Conservation (phyloP, 2,113 vertebrate species). For the Furnarius figulus region DNA sequence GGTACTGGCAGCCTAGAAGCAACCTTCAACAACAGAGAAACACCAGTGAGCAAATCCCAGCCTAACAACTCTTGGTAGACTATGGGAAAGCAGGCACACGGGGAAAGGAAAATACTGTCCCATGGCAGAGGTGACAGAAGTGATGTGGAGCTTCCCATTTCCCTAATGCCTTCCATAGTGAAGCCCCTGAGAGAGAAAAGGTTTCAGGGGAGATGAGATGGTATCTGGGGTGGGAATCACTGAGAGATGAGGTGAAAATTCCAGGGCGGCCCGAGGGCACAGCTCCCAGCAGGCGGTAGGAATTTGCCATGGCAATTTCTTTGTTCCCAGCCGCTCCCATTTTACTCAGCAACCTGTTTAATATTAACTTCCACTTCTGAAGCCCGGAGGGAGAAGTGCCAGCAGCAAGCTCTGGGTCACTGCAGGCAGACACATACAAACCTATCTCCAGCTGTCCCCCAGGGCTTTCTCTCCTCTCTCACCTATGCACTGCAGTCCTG, state of each 20-base stretch:
- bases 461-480: background rate
- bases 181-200: background rate
- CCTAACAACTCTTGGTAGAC: background rate
- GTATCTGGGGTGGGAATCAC: background rate
- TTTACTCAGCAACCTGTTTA: background rate
- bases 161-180: accelerated
- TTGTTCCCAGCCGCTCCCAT: background rate
- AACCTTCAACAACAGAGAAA: background rate
- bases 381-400: background rate
- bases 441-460: background rate
- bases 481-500: background rate
- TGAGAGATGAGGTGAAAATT: background rate
- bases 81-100: background rate
- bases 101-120: background rate
- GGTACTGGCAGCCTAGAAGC: background rate
- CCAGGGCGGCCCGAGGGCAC: accelerated
- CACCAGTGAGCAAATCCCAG: background rate
- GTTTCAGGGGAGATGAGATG: background rate
- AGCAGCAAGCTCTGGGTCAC: background rate
- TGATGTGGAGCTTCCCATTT: background rate
- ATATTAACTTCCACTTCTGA: constrained; percentile 3
- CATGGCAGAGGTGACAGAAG: background rate
- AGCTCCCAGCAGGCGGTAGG: background rate
- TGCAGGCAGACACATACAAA: background rate
- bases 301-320: background rate